phyloP scores from a whole-genome alignment of 1,140 invertebrate species.

The Drosophila tristis region DNA sequence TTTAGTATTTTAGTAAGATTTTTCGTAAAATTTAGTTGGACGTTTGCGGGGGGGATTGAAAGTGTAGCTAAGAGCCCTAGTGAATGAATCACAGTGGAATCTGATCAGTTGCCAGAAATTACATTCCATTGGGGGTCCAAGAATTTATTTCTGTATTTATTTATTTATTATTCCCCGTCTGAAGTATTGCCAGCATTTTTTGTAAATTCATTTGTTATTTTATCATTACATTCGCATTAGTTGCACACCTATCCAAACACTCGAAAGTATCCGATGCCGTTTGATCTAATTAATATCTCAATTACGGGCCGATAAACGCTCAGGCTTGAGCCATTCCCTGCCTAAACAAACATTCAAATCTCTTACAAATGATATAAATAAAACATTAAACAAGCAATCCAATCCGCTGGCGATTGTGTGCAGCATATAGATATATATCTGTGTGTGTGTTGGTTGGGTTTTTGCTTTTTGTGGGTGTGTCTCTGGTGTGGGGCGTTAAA shows the following conservation, averaged over 20 bases:
- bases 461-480: conserved; percentile 24
- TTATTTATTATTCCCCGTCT: too few species aligned
- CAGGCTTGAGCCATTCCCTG: conserved; percentile 14
- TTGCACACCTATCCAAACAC: neutral
- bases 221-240: neutral
- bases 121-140: too few species aligned
- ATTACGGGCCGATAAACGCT: conserved; percentile 1
- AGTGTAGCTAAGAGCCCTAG: too few species aligned
- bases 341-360: conserved; percentile 21
- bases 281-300: conserved; percentile 25
- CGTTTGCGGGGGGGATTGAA: too few species aligned
- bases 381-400: conserved; percentile 25
- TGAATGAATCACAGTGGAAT: neutral
- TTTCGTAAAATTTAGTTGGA: conserved; percentile 11
- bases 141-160: too few species aligned
- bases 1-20: conserved; percentile 33
- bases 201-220: neutral
- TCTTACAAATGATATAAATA: conserved; percentile 36
- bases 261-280: neutral
- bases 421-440: neutral
- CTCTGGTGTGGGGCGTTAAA: conserved; percentile 18
- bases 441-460: neutral
- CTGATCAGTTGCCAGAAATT: neutral
- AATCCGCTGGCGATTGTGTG: conserved; percentile 23
- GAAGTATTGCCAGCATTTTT: neutral